These are phyloP conservation scores for Xiphophorus hellerii DNA, from an alignment of 2,113 vertebrate genomes.

Conservation along the genomic window DNA sequence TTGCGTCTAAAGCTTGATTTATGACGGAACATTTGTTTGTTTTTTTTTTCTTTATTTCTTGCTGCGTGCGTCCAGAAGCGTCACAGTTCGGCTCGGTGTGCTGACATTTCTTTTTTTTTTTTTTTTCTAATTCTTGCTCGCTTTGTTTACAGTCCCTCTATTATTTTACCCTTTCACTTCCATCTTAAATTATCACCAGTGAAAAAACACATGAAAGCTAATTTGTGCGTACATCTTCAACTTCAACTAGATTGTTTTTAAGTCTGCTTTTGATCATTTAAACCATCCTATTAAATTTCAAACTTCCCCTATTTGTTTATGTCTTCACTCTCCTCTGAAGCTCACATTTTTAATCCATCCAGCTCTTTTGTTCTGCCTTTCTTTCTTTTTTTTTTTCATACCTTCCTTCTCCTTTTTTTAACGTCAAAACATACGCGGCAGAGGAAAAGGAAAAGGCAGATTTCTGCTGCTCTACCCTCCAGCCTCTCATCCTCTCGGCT, in stretches of 20 bases:
- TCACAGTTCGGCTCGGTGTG: background rate
- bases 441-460: constrained; percentile 51
- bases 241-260: background rate
- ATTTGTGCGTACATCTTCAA: constrained; percentile 11
- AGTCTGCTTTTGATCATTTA: background rate
- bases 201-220: background rate
- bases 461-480: constrained; percentile 49
- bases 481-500: constrained; percentile 58
- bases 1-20: constrained; percentile 11
- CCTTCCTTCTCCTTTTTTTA: constrained; percentile 28
- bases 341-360: background rate
- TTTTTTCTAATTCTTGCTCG: constrained; percentile 1
- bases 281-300: background rate
- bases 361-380: background rate
- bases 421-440: constrained; percentile 27
- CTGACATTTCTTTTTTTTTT: background rate
- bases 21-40: constrained; percentile 2
- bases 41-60: background rate
- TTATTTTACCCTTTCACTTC: background rate
- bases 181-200: constrained; percentile 3
- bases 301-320: background rate
- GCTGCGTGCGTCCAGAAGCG: constrained; percentile 8
- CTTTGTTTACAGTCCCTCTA: background rate
- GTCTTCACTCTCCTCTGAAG: background rate
- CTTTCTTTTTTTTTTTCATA: background rate